Percentiles rank a stretch among this genome's conserved stretches.
Conservation (phyloP, 2,113 vertebrate species). For the Trogon surrucura region DNA sequence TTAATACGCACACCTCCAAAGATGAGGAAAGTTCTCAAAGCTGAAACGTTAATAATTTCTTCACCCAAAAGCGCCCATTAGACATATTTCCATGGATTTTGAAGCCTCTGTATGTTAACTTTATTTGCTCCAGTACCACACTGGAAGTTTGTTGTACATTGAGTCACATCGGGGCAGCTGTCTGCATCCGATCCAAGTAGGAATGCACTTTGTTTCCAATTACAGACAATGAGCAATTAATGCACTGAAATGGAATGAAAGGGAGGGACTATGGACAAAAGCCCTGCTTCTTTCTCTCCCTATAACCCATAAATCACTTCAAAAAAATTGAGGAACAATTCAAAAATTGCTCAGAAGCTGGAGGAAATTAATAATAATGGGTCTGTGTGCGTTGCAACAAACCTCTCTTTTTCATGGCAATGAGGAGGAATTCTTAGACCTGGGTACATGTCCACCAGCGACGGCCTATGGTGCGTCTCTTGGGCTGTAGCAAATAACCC, state of each 20-base stretch:
- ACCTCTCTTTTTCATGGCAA: neutral
- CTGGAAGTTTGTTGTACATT: neutral
- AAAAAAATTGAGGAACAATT: neutral
- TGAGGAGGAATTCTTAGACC: neutral
- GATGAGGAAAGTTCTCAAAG: neutral
- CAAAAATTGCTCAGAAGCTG: conserved; percentile 28
- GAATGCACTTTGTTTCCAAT: conserved; percentile 58
- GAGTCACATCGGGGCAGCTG: conserved; percentile 45
- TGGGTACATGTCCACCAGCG: neutral
- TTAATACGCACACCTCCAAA: neutral
- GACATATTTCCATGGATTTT: neutral
- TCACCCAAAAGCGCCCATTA: neutral
- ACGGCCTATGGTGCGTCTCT: neutral
- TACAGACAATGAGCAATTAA: conserved; percentile 62
- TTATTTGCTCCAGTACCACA: neutral
- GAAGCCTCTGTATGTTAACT: neutral
- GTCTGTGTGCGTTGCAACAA: neutral
- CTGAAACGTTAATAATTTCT: neutral
- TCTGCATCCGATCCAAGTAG: neutral
- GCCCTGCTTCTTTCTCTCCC: neutral
- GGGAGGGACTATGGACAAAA: conserved; percentile 41
- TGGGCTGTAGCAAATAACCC: conserved; percentile 7
- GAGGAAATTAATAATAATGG: conserved; percentile 21
- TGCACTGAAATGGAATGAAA: conserved; percentile 18
- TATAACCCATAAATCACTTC: conserved; percentile 27